Evolutionary conservation across 2,888 invertebrate species (phyloP), one percentile per base, ranked within the genome.

Genomic region (Napeogenes inachia): DNA sequence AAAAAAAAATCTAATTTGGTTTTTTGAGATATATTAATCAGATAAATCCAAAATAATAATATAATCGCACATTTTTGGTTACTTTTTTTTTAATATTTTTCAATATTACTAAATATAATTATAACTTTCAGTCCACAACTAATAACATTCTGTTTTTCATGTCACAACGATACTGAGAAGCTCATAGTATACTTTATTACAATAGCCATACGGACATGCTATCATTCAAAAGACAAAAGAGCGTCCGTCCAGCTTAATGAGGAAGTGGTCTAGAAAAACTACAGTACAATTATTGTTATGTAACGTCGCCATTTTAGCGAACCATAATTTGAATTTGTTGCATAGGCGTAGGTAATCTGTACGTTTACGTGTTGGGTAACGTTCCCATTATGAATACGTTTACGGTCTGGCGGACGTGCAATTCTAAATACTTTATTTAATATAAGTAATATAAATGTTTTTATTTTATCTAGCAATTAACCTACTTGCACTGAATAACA

Each of bases 211-310:
- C n/a, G n/a, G 12, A 13, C 50, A 50, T 30, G 58, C 62, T 54
- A 63, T 62, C 54, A 55, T 67, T 60, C 69, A 65, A 66, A 60
- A 66, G 67, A 78, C 76, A 82, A 80, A 79, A 76, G 73, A 75
- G 75, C 71, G 75, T 75, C 77, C 77, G 81, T 76, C 76, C 78
- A 74, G 72, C 81, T 82, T 87, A 89, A 90, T 87, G 83, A 89
- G 89, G 89, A 89, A 89, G 82, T 84, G 88, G 81, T 86, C 89
- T 80, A 89, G 82, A 88, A 88, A 85, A 84, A 82, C 80, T 76
- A 77, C 74, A 73, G 71, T 71, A 75, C 79, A 79, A 83, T 85
- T 84, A 83, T 81, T 75, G 77, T 86, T 84, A 82, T 79, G 77
- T 80, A 85, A 85, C 79, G 70, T 71, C 73, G 75, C 73, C 69